Base-by-base conservation (phyloP, 53 echinoderm and acorn worm species). In the Paracentrotus lividus region DNA sequence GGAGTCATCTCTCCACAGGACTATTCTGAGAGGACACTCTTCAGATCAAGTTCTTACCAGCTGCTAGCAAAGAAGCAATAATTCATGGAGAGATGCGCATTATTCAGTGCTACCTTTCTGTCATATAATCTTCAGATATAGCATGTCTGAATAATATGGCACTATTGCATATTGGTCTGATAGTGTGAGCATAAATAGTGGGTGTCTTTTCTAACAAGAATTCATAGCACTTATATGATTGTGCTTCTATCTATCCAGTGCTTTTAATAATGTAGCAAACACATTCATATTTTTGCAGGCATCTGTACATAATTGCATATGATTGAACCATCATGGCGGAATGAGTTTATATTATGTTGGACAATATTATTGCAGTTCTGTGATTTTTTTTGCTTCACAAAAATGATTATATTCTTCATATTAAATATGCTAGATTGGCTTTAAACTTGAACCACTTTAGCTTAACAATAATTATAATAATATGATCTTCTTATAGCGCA, bases 71-170 rank as follows among this genome's bases (percentile, higher is more conserved):
- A 81, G 81, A 81, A 81, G 47, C 47, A 81, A 81, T 81, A 81
- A 81, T 81, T 81, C 81, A 81, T 81, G 81, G 81, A 81, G 49
- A 45, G 24, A 81, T 8, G n/a, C 81, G 81, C 81, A 81, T 81
- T 81, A 81, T 81, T 81, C 81, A 81, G 81, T 81, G 81, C 42
- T 81, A 81, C 81, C 13, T 86, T 55, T 33, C 54, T 51, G 52
- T 85, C 85, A 85, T 51, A n/a, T 85, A 85, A 55, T 86, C 86
- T 56, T 86, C 86, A 29, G 24, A 55, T 56, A 47, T 45, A 44
- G 81, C 26, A 47, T 13, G 26, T 81, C 81, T 81, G 45, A 81
- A 45, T n/a, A 8, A 77, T 15, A 18, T 38, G 36, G 72, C 72
- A 38, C 47, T 49, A 81, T 81, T 81, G 81, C 47, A 47, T 81